phyloP scores from a whole-genome alignment of 2,888 invertebrate genomes.

The Mechanitis mazaeus region DNA sequence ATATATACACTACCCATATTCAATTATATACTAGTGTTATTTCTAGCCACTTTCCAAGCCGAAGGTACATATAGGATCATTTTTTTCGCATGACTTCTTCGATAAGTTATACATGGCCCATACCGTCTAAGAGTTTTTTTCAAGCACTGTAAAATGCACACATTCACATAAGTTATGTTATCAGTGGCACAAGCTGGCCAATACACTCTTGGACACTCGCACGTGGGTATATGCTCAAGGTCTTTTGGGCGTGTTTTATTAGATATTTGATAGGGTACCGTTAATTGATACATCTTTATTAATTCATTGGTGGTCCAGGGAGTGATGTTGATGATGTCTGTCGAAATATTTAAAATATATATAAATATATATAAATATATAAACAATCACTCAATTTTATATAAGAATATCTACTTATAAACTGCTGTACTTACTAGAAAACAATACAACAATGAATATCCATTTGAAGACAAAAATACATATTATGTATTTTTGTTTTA shows the following conservation, averaged over 20 bases:
- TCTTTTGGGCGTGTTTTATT: constrained; percentile 17
- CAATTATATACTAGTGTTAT: neutral
- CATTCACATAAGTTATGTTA: constrained; percentile 37
- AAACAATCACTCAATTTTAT: too few relatives aligned
- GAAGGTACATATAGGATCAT: constrained; percentile 17
- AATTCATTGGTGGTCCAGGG: neutral
- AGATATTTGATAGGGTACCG: constrained; percentile 19
- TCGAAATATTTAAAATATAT: neutral
- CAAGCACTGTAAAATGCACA: constrained; percentile 39
- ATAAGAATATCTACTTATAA: too few relatives aligned
- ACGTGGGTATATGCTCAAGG: constrained; percentile 15
- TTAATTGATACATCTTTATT: constrained; percentile 15
- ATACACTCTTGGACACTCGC: constrained; percentile 40
- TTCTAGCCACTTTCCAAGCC: constrained; percentile 14
- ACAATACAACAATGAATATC: too few relatives aligned
- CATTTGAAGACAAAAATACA: too few relatives aligned
- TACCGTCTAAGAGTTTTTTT: constrained; percentile 21
- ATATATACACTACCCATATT: neutral
- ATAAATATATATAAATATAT: neutral
- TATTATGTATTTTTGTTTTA: too few relatives aligned
- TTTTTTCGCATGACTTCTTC: constrained; percentile 25
- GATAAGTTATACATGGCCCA: constrained; percentile 40
- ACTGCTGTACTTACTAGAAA: too few relatives aligned
- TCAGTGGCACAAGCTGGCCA: constrained; percentile 38
- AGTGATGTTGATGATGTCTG: neutral